Conservation (phyloP, 1,140 invertebrate species). For the Halyomorpha halys region DNA sequence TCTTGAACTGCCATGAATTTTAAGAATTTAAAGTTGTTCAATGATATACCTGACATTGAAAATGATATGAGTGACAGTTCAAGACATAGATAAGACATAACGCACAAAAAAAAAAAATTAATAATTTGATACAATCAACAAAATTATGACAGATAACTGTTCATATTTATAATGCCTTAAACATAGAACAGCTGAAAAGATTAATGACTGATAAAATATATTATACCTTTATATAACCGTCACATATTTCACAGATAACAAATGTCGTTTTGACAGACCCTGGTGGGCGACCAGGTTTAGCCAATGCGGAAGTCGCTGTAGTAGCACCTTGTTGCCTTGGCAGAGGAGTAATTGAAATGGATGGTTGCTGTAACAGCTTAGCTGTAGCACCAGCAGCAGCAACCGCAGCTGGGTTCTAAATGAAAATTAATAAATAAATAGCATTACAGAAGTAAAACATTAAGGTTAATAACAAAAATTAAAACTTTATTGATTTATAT, state of each 20-base stretch:
- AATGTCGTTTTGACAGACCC: conserved; percentile 59
- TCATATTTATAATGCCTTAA: too few species aligned
- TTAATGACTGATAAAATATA: not conserved
- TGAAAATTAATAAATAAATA: not conserved
- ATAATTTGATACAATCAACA: too few species aligned
- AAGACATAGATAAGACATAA: too few species aligned
- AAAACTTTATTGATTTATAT: not conserved
- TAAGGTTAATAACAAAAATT: not conserved
- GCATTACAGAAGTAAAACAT: not conserved
- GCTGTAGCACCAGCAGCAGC: conserved; percentile 24
- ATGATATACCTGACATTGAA: too few species aligned
- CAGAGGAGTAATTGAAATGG: conserved; percentile 82
- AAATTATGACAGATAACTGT: too few species aligned
- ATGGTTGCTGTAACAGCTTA: conserved; percentile 60
- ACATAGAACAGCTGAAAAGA: too few species aligned
- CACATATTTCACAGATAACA: conserved; percentile 91
- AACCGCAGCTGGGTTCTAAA: not conserved
- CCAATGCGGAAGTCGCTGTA: conserved; percentile 36
- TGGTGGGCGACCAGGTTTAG: conserved; percentile 37
- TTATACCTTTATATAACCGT: conserved; percentile 77
- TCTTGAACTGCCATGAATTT: too few species aligned
- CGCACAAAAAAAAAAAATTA: too few species aligned
- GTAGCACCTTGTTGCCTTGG: conserved; percentile 43
- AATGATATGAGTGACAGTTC: too few species aligned
- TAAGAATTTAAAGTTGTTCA: too few species aligned